Evolutionary conservation across 2,113 vertebrate species (phyloP).

Genomic region (Crocuta crocuta): DNA sequence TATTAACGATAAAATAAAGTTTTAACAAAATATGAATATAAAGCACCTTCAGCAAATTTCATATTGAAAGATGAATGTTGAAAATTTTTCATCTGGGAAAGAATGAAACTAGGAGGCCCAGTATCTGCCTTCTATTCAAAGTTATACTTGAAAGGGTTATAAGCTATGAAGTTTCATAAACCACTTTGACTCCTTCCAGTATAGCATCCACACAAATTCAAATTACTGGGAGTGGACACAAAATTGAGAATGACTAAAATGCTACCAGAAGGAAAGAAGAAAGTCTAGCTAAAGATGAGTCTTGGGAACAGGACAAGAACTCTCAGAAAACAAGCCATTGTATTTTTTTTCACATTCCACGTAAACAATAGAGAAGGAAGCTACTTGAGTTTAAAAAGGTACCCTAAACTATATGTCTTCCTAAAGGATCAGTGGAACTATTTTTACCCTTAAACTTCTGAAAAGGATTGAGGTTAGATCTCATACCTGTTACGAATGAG

Average conservation of each 20-base stretch:
- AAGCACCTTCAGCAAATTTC: neutral
- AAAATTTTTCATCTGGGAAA: neutral
- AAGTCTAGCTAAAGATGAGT: neutral
- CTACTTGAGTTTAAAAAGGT: neutral
- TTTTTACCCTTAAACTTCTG: neutral
- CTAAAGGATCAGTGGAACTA: neutral
- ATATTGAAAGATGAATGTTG: neutral
- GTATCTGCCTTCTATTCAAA: neutral
- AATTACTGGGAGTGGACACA: neutral
- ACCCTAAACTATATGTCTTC: neutral
- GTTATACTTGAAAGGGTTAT: neutral
- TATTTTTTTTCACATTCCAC: neutral
- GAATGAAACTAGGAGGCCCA: neutral
- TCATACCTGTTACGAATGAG: neutral
- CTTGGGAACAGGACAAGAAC: neutral
- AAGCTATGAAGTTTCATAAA: neutral
- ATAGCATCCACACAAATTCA: neutral
- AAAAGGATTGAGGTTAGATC: neutral
- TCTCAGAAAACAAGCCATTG: neutral
- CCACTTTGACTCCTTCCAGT: neutral
- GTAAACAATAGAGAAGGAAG: neutral
- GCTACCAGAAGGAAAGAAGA: neutral
- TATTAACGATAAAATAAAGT: neutral
- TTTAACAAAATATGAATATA: neutral
- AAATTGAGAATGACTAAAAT: neutral